Evolutionary conservation across 2,888 invertebrate species (phyloP), one percentile per base, ranked within the genome.

Genomic region (Petrolisthes manimaculis): DNA sequence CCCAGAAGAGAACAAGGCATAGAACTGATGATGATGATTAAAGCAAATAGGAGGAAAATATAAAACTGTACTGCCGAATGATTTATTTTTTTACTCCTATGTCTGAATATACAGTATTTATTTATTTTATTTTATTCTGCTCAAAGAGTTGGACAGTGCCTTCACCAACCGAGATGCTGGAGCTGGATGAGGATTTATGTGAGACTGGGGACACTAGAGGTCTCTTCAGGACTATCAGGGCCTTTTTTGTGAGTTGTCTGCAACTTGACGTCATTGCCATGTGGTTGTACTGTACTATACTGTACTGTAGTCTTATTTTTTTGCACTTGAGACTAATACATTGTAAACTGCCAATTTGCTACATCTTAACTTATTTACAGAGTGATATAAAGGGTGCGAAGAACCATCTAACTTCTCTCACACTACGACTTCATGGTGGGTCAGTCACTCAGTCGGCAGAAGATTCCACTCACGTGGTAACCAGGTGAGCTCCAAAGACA

Each of bases 391-490:
- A 37, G 37, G 37, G 37, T 37, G 37, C 37, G 37, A 37, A 37
- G 37, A 37, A 84, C 6, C 14, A 81, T 12, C 54, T 88, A 18
- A 80, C 84, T 6, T 9, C 81, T 5, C 88, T 88, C 54, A 75
- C 80, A 5, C 80, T 88, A 18, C 55, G 81, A n/a, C 84, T 88
- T 18, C 88, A 88, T 75, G 88, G 88, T 9, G 86, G 86, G n/a
- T 69, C 61, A 9, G 54, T 87, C 14, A 53, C 9, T 51, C 6
- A 9, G 12, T 53, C 67, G 12, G 12, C 69, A n/a, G 6, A 21
- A 21, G 14, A 53, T 24, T 77, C 74, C 18, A 87, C 86, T 14
- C 86, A 87, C 51, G 54, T 87, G 5, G 78, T 87, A 14, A 55
- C 81, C 3, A 51, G 61, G 86, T 86, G 74, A 86, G 86, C 21